Percentiles rank a stretch among this genome's conserved stretches.
These are phyloP conservation scores for Cheilosia variabilis DNA, from an alignment of 2,888 invertebrate genomes.

Conservation along the genomic window DNA sequence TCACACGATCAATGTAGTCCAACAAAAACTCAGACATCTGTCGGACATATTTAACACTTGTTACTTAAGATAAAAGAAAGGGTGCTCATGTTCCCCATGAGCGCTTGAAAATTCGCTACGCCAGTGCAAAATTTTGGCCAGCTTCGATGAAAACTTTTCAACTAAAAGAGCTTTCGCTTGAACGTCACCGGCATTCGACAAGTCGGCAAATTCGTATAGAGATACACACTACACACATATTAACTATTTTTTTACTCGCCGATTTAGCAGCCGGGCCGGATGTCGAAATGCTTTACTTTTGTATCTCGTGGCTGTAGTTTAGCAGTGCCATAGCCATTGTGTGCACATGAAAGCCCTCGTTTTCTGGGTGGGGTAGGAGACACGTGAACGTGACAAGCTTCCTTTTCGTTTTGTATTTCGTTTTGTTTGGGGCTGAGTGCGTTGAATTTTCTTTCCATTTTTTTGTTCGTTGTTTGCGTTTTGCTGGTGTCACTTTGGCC, in stretches of 20 bases:
- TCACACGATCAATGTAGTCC: too few species aligned
- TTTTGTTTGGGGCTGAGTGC: conserved; percentile 53
- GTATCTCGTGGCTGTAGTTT: conserved; percentile 1
- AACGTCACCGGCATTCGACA: conserved; percentile 5
- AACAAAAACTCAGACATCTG: too few species aligned
- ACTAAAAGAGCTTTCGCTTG: not conserved
- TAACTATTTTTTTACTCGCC: not conserved
- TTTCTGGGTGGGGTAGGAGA: conserved; percentile 75
- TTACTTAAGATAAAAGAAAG: too few species aligned
- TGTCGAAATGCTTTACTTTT: not conserved
- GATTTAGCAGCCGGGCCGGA: conserved; percentile 2
- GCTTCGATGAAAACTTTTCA: conserved; percentile 11
- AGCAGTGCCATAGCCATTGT: conserved; percentile 32
- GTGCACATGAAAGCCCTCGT: conserved; percentile 75
- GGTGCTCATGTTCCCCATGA: too few species aligned
- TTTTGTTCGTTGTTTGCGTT: not conserved
- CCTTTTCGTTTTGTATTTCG: conserved; percentile 70
- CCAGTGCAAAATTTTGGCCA: not conserved
- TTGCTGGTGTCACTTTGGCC: conserved; percentile 47
- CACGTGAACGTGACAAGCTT: conserved; percentile 81
- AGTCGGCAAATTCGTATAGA: not conserved
- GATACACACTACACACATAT: not conserved
- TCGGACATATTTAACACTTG: too few species aligned
- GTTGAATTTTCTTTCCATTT: conserved; percentile 37
- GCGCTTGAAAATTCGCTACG: not conserved